These are phyloP conservation scores for Embiotoca jacksoni DNA, from an alignment of 2,113 vertebrate genomes.

Conservation along the genomic window DNA sequence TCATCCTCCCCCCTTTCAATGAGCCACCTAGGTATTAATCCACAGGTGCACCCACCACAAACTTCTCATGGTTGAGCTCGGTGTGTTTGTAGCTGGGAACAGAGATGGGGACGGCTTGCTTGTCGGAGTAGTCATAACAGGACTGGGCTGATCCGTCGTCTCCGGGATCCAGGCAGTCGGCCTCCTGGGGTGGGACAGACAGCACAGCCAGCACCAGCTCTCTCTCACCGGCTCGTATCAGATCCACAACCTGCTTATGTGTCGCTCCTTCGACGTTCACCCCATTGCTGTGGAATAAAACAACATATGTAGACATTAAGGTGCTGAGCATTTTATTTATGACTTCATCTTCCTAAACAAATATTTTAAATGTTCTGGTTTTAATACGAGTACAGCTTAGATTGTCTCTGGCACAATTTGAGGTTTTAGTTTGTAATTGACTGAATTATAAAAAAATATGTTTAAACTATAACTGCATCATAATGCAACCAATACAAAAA, in stretches of 20 bases:
- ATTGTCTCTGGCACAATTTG: no score
- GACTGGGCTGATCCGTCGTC: slow-evolving; percentile 91
- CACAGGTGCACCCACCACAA: slow-evolving; percentile 88
- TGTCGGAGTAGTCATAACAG: slow-evolving; percentile 96
- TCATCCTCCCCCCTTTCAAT: no score
- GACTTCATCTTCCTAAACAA: no score
- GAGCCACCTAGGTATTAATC: no score
- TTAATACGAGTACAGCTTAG: no score
- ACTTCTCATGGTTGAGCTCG: slow-evolving; percentile 95
- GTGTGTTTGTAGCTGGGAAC: slow-evolving; percentile 97
- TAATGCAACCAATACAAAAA: no score
- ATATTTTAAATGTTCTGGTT: no score
- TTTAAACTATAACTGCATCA: no score
- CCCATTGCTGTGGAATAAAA: slow-evolving; percentile 85
- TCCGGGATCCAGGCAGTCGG: slow-evolving; percentile 90
- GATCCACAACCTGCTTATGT: slow-evolving; percentile 98
- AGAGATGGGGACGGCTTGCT: slow-evolving; percentile 97
- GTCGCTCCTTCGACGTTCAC: slow-evolving; percentile 96
- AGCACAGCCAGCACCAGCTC: slow-evolving; percentile 93
- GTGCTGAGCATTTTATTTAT: background rate
- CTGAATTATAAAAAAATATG: no score
- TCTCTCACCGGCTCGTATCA: slow-evolving; percentile 94
- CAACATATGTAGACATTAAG: background rate
- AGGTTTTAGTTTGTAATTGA: no score
- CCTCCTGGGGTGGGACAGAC: slow-evolving; percentile 94